Evolutionary conservation across 2,888 invertebrate genomes (phyloP), one percentile per base, ranked within the genome.

Genomic region (Trachelus stipa): DNA sequence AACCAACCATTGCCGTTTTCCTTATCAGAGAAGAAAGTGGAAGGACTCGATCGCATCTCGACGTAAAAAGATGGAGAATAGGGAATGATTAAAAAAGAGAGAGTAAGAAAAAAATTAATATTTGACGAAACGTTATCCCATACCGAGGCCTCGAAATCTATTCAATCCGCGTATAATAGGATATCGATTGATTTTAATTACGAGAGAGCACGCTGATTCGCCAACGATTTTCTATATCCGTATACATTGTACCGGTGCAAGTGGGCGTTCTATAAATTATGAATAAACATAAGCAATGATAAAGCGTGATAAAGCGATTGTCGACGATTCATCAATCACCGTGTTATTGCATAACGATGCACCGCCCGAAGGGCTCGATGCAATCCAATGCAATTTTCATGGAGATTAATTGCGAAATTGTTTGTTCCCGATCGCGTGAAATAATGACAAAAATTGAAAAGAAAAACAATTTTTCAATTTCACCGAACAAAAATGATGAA

Each of bases 231-330:
- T 40, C 15, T 23, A 23, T 23, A 56, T 56, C 56, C 23, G 56
- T 23, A 23, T 56, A 6, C 6, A 56, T 9, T 2, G 23, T 23
- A 2, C 2, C 6, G 6, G 9, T 9, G 56, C 23, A 9, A 56
- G 2, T 56, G 56, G 9, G 9, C 23, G 6, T 23, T 56, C 56
- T 31, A 12, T 33, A 12, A 71, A 71, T 71, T 71, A 71, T 31
- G 33, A 71, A 71, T 71, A 71, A 71, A 71, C 31, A 71, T 12
- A 12, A 34, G 31, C 71, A 31, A 31, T 2, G 71, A 71, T 71
- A 71, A 71, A 71, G 31, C 71, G 23, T 71, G 31, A 34, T 23
- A 34, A 71, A 9, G 12, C 71, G 71, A 71, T 71, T 71, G 71
- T 71, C 71, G 9, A 71, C 12, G 71, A 33, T 12, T 6, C 33